Evolutionary conservation across 2,113 vertebrate genomes (phyloP).

Genomic region (Prietella phreatophila): DNA sequence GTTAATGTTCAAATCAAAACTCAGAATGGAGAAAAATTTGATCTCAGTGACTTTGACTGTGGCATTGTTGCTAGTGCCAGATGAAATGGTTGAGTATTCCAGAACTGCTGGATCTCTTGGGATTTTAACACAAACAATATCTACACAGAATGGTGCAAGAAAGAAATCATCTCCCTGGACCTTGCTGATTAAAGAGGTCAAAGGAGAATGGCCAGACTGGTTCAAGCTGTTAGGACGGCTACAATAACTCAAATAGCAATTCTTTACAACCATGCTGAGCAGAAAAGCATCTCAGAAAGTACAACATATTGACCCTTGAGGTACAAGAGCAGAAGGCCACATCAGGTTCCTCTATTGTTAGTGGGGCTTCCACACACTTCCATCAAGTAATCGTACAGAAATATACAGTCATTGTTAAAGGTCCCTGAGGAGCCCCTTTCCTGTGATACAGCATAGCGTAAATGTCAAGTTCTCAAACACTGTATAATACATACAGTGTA

Average conservation of each 20-base stretch:
- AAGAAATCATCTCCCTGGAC: neutral
- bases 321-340: neutral
- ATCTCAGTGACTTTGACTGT: neutral
- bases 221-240: neutral
- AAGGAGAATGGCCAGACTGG: neutral
- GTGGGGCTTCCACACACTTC: neutral
- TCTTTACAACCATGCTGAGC: neutral
- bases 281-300: neutral
- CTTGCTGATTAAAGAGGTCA: no score
- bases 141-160: neutral
- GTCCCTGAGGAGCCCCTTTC: neutral
- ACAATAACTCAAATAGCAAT: neutral
- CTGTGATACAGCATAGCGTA: neutral
- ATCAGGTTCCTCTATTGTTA: neutral
- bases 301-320: neutral
- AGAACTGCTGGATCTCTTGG: neutral
- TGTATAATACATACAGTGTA: slow-evolving; percentile 14
- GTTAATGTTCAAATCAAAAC: neutral
- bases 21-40: neutral
- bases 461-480: slow-evolving; percentile 15
- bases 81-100: neutral
- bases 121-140: neutral
- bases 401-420: neutral
- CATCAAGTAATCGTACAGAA: neutral
- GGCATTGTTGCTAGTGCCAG: neutral